These are phyloP conservation scores for Marisa cornuarietis DNA, from an alignment of 1,140 invertebrate genomes.

Conservation along the genomic window DNA sequence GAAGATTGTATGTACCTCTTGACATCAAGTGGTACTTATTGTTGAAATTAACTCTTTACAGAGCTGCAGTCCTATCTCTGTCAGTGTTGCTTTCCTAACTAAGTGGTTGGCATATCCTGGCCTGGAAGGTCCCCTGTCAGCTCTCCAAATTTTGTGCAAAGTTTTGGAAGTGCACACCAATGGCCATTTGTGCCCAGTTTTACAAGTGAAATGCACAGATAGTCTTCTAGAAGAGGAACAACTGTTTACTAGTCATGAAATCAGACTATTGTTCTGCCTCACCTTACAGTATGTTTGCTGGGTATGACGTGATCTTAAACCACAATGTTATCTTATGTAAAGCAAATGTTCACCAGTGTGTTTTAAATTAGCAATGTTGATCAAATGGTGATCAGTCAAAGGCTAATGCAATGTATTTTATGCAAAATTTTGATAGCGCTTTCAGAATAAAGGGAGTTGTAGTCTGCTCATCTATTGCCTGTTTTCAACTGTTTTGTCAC, in stretches of 20 bases:
- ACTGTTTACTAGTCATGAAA: not conserved
- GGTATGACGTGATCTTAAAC: not conserved
- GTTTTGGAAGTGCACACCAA: not conserved
- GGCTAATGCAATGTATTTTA: not conserved
- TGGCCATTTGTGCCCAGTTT: not conserved
- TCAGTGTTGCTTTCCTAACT: not conserved
- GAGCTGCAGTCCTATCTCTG: not conserved
- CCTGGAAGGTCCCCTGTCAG: not conserved
- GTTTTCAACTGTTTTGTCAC: too few species aligned
- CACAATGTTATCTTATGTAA: too few species aligned
- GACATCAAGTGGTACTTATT: too few species aligned
- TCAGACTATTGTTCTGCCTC: constrained; percentile 5
- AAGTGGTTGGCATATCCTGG: not conserved
- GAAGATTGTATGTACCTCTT: too few species aligned
- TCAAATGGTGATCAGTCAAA: not conserved
- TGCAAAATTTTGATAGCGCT: too few species aligned
- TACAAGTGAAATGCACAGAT: not conserved
- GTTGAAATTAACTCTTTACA: not conserved
- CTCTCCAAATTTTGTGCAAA: constrained; percentile 9
- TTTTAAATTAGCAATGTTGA: too few species aligned
- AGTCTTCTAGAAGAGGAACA: not conserved
- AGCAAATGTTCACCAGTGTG: too few species aligned
- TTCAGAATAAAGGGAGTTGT: too few species aligned
- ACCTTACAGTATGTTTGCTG: constrained; percentile 11
- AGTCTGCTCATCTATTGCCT: too few species aligned